phyloP scores from a whole-genome alignment of 2,888 invertebrate species.

The Apamea anceps region DNA sequence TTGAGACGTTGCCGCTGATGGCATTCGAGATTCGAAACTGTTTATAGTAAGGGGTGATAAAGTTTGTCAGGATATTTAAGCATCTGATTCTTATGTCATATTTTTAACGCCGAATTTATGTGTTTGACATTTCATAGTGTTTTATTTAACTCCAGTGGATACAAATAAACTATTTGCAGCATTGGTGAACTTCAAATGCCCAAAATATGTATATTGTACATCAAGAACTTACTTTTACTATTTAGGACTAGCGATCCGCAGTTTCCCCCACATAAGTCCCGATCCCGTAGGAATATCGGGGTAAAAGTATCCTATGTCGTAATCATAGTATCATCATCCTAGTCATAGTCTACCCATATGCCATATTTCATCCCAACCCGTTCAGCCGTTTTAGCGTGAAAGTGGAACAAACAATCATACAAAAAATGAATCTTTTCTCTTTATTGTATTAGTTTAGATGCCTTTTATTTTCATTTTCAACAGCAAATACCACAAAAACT shows the following conservation, averaged over 20 bases:
- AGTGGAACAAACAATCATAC: not conserved
- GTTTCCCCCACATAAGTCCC: too few species aligned
- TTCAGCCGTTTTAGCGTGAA: not conserved
- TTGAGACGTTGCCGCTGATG: slow-evolving; percentile 45
- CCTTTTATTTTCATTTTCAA: not conserved
- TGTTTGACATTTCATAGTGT: not conserved
- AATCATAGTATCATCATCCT: too few species aligned
- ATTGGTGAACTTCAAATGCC: not conserved
- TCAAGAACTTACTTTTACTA: not conserved
- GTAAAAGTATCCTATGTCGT: not conserved
- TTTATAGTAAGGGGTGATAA: slow-evolving; percentile 32
- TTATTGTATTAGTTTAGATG: not conserved
- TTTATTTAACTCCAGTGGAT: not conserved
- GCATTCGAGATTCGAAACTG: slow-evolving; percentile 26
- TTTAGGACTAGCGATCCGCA: not conserved
- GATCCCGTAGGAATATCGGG: not conserved
- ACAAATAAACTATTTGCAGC: not conserved
- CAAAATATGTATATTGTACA: not conserved
- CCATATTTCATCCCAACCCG: not conserved
- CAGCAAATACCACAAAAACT: too few species aligned
- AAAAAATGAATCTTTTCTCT: not conserved
- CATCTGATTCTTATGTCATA: not conserved
- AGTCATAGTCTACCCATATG: not conserved
- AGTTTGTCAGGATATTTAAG: not conserved
- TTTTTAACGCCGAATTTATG: not conserved